Conservation (phyloP, 30 jellyfish, hydroid and myxozoan genomes). For the Mastigias papua region DNA sequence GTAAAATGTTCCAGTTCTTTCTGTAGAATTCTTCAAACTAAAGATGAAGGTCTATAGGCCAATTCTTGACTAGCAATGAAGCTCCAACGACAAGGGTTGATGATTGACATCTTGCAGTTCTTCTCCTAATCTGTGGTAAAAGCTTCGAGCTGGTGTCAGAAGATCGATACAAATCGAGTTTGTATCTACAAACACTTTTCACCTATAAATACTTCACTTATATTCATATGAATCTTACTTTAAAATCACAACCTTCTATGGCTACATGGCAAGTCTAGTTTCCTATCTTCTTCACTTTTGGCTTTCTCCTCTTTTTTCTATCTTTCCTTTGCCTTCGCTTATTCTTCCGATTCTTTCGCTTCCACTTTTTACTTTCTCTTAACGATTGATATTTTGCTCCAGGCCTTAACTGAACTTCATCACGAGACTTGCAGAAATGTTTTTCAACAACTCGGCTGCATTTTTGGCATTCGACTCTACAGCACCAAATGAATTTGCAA, state of each 20-base stretch:
- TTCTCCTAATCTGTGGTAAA: neutral
- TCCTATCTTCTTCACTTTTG: neutral
- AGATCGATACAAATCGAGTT: neutral
- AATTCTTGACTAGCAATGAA: neutral
- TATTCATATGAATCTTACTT: neutral
- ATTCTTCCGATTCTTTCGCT: conserved; percentile 37
- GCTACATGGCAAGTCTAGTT: neutral
- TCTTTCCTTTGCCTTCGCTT: conserved; percentile 59
- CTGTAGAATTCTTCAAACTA: too few relatives aligned
- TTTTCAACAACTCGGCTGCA: conserved; percentile 66
- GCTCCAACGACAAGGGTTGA: neutral
- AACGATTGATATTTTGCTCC: conserved; percentile 17
- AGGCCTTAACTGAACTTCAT: conserved; percentile 41
- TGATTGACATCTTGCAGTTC: neutral
- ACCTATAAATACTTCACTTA: neutral
- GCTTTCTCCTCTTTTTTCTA: conserved; percentile 59
- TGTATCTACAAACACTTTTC: neutral
- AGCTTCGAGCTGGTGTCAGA: neutral
- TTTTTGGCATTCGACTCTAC: conserved; percentile 82
- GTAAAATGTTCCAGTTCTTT: too few relatives aligned
- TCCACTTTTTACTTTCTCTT: conserved; percentile 26
- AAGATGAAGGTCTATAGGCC: too few relatives aligned
- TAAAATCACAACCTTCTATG: neutral
- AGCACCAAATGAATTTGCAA: conserved; percentile 89
- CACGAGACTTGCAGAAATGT: conserved; percentile 70